Evolutionary conservation across 2,113 vertebrate genomes (phyloP).

Genomic region (Phycodurus eques): DNA sequence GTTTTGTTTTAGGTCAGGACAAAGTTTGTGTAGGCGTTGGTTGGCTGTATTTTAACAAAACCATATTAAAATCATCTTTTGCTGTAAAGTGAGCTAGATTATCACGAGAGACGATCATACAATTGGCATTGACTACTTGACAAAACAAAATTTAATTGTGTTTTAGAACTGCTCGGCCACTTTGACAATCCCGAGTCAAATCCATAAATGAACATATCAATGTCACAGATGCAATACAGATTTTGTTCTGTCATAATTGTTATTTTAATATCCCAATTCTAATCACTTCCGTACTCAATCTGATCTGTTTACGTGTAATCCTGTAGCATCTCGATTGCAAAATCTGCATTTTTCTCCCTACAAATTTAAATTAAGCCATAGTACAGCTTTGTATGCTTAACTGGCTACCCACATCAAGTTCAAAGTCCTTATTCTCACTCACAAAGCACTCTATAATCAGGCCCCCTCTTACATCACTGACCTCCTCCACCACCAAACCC

Average conservation of each 20-base stretch:
- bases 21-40: too few relatives aligned
- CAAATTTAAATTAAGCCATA: constrained; percentile 34
- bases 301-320: constrained; percentile 73
- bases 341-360: constrained; percentile 35
- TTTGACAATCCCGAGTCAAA: not conserved
- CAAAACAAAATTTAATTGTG: constrained; percentile 10
- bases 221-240: constrained; percentile 33
- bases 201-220: not conserved
- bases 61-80: constrained; percentile 47
- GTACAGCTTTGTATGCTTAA: constrained; percentile 18
- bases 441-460: too few relatives aligned
- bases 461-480: too few relatives aligned
- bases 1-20: too few relatives aligned
- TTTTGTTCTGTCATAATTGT: constrained; percentile 42
- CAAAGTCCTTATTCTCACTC: too few relatives aligned
- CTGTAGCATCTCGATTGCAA: constrained; percentile 42
- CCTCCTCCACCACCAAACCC: too few relatives aligned
- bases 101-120: constrained; percentile 36
- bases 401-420: too few relatives aligned
- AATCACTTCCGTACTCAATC: constrained; percentile 62
- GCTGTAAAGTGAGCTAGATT: constrained; percentile 23
- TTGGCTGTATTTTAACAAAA: constrained; percentile 25
- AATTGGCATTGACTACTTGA: constrained; percentile 12
- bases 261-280: constrained; percentile 56
- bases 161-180: constrained; percentile 1